Percentiles rank a stretch among this genome's conserved stretches.
phyloP scores from a whole-genome alignment of 2,888 invertebrate genomes.

The Tridacna crocea region DNA sequence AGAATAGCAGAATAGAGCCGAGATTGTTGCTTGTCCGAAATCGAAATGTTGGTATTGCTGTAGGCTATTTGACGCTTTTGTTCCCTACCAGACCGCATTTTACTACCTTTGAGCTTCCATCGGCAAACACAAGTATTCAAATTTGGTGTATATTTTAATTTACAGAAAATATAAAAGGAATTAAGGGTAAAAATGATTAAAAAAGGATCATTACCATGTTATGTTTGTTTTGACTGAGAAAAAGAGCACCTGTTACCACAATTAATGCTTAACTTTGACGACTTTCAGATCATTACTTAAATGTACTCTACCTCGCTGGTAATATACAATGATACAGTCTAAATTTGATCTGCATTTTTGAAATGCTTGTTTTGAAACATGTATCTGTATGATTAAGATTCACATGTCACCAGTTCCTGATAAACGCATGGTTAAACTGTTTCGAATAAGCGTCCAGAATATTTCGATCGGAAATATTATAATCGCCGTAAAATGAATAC shows the following conservation, averaged over 20 bases:
- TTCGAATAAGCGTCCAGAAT: slow-evolving; percentile 19
- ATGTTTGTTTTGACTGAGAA: slow-evolving; percentile 40
- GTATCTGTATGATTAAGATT: slow-evolving; percentile 7
- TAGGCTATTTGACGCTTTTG: too few species aligned
- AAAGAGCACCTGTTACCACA: slow-evolving; percentile 49
- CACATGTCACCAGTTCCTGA: not conserved
- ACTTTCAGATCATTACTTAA: not conserved
- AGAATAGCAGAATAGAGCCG: too few species aligned
- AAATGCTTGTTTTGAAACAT: slow-evolving; percentile 3
- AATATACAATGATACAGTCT: slow-evolving; percentile 14
- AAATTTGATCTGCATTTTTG: not conserved
- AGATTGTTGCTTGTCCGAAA: too few species aligned
- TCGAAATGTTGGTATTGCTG: too few species aligned
- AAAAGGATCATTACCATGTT: slow-evolving; percentile 38
- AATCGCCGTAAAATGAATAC: slow-evolving; percentile 20
- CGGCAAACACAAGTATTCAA: too few species aligned
- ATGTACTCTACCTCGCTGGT: not conserved
- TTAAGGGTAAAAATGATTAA: too few species aligned
- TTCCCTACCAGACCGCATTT: too few species aligned
- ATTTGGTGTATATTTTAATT: too few species aligned
- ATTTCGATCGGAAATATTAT: slow-evolving; percentile 13
- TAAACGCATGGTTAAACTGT: not conserved
- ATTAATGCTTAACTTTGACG: slow-evolving; percentile 18
- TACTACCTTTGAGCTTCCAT: too few species aligned
- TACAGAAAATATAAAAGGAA: too few species aligned